Base-by-base conservation (phyloP, 2,888 invertebrate genomes). In the Leptinotarsa juncta region DNA sequence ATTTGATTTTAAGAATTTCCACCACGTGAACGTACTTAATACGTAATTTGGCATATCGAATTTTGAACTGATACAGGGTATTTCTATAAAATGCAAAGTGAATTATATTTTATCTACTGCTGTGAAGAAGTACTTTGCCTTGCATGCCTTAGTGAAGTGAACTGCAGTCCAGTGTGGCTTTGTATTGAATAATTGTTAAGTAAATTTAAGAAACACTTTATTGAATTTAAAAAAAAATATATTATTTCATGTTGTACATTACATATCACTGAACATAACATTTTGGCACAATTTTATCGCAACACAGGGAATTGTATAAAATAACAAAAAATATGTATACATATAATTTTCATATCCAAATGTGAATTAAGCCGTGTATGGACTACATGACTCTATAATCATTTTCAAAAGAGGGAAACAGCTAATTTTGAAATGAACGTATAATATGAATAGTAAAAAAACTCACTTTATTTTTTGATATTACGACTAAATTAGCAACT, bases 1-100 rank as follows among this genome's bases (percentile, higher is more conserved):
- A 94, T 96, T 88, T 95, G 92, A 93, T 62, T 26, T 32, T 15
- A 16, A 62, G 42, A 32, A 62, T 5, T 62, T 32, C n/a, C 26
- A 32, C 65, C 50, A 50, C 65, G 49, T 69, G 20, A 70, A 70
- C 67, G 48, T 74, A 70, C 62, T 51, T 68, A 73, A 76, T 62
- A 69, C 69, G 66, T 73, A 72, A 62, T 82, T 81, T 82, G 79
- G 81, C 80, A 83, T 82, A 82, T 82, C 80, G 79, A 81, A 82
- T 70, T 66, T 67, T 71, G 71, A 71, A 73, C 65, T 72, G 55
- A 50, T 73, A 76, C 78, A 76, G 78, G 74, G 76, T 72, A 70
- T 75, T 77, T 77, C 77, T 75, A 77, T 75, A 62, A 77, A 77
- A 71, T 72, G 57, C 32, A 57, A 42, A 16, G 57, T 65, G 57